Percentiles rank a stretch among this genome's conserved stretches.
Evolutionary conservation across 2,888 invertebrate genomes (phyloP).

Genomic region (Aphodius sticticus): DNA sequence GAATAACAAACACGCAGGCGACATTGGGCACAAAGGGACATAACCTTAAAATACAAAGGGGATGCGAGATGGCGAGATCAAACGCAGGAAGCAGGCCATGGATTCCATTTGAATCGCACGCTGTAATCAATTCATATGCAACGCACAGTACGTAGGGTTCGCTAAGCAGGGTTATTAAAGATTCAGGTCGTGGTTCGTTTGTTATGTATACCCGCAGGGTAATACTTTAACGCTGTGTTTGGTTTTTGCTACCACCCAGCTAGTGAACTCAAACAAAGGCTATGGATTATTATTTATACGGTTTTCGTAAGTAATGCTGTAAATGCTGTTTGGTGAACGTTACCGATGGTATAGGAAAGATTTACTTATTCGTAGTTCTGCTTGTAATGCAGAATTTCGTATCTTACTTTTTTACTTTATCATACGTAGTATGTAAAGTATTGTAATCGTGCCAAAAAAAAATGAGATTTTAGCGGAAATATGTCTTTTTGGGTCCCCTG

Average conservation of each 20-base stretch:
- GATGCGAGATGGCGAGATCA: not conserved
- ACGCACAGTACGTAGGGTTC: not conserved
- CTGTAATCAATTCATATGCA: not conserved
- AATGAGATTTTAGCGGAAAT: too few relatives aligned
- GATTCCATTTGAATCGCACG: not conserved
- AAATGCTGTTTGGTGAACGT: too few relatives aligned
- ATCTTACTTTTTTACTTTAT: too few relatives aligned
- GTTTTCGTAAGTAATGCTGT: too few relatives aligned
- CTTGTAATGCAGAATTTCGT: too few relatives aligned
- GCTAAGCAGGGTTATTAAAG: not conserved
- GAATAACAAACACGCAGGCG: not conserved
- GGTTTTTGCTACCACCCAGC: not conserved
- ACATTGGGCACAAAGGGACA: not conserved
- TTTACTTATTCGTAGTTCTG: too few relatives aligned
- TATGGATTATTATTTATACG: not conserved
- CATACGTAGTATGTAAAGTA: too few relatives aligned
- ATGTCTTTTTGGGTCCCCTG: too few relatives aligned
- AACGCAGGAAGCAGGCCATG: not conserved
- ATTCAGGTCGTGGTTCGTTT: slow-evolving; percentile 4
- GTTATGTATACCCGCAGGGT: not conserved
- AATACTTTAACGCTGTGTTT: not conserved
- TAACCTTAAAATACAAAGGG: not conserved
- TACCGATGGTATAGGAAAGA: too few relatives aligned
- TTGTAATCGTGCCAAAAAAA: too few relatives aligned
- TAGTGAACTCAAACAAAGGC: not conserved